phyloP scores from a whole-genome alignment of 1,140 invertebrate genomes.

The Drosophila bifasciata region DNA sequence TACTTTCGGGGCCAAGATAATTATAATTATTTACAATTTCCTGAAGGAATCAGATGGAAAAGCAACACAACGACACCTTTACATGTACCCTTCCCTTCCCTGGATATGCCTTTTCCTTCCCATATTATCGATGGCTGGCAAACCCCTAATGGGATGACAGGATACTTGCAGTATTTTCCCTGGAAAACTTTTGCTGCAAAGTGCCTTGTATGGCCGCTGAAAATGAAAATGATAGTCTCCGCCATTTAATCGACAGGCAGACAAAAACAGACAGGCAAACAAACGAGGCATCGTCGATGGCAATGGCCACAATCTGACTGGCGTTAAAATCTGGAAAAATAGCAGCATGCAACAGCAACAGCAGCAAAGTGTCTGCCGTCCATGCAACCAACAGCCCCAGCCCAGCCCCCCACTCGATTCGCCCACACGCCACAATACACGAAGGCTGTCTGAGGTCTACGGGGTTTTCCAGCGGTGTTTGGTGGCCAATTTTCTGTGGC shows the following conservation, averaged over 20 bases:
- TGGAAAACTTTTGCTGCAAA: too few species aligned
- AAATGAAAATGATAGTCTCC: too few species aligned
- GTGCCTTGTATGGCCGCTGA: too few species aligned
- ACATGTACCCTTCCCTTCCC: not conserved
- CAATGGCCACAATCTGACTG: constrained; percentile 54
- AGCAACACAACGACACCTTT: constrained; percentile 22
- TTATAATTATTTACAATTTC: constrained; percentile 8
- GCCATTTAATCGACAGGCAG: too few species aligned
- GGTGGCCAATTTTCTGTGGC: constrained; percentile 62
- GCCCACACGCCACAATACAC: constrained; percentile 29
- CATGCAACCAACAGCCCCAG: constrained; percentile 6
- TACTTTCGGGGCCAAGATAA: not conserved
- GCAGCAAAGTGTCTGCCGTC: constrained; percentile 4
- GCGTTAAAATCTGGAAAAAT: constrained; percentile 58
- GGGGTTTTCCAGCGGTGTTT: constrained; percentile 56
- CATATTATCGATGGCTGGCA: too few species aligned
- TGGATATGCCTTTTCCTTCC: too few species aligned
- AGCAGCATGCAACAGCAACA: constrained; percentile 31
- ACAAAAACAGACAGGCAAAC: too few species aligned
- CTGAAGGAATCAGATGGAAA: constrained; percentile 12
- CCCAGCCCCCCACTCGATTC: not conserved
- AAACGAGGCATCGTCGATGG: constrained; percentile 32
- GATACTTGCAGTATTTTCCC: too few species aligned
- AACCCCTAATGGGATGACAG: too few species aligned
- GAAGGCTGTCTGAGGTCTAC: constrained; percentile 38